phyloP scores from a whole-genome alignment of 2,888 invertebrate genomes.

The Erebia aethiops region DNA sequence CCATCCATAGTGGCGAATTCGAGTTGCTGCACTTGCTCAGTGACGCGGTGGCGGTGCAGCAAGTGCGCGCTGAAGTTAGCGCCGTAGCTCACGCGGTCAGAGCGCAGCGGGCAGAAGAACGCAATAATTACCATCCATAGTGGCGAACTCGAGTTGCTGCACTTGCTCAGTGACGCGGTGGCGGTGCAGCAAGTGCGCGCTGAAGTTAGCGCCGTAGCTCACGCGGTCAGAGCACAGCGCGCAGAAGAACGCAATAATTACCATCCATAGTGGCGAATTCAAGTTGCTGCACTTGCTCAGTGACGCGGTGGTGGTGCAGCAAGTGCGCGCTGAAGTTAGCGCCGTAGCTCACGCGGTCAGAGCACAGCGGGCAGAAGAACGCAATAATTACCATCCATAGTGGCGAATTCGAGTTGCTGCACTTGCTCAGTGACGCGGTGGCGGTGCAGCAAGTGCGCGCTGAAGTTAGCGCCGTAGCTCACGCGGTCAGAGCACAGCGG shows the following conservation, averaged over 20 bases:
- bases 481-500: conserved; percentile 72
- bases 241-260: conserved; percentile 61
- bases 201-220: conserved; percentile 73
- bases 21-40: too few relatives aligned
- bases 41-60: too few relatives aligned
- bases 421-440: too few relatives aligned
- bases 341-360: conserved; percentile 73
- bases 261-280: conserved; percentile 69
- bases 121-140: conserved; percentile 55
- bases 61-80: too few relatives aligned
- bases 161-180: conserved; percentile 68
- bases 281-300: conserved; percentile 68
- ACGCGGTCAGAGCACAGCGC: conserved; percentile 72
- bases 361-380: conserved; percentile 71
- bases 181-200: conserved; percentile 46
- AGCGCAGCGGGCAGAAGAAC: too few relatives aligned
- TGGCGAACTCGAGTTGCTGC: conserved; percentile 67
- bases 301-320: conserved; percentile 60
- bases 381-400: conserved; percentile 43
- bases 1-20: too few relatives aligned
- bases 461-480: conserved; percentile 50
- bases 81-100: too few relatives aligned
- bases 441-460: too few relatives aligned
- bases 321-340: conserved; percentile 72
- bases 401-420: too few relatives aligned